These are phyloP conservation scores for Drosophila subquinaria DNA, from an alignment of 2,888 invertebrate species.

Conservation along the genomic window DNA sequence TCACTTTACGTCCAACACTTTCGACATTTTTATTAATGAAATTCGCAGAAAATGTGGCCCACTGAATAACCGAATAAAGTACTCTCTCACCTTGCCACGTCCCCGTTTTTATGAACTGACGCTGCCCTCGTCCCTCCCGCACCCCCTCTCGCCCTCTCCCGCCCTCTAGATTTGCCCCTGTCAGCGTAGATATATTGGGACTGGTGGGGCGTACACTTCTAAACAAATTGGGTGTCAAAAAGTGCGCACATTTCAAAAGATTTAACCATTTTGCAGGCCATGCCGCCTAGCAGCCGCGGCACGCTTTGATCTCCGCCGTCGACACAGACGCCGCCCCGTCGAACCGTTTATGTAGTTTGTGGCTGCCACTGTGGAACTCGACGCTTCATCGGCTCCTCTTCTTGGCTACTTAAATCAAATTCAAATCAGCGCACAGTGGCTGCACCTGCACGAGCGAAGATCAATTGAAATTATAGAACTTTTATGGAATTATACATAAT, in stretches of 20 bases:
- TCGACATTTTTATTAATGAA: constrained; percentile 81
- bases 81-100: constrained; percentile 39
- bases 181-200: constrained; percentile 21
- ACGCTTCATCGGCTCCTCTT: constrained; percentile 20
- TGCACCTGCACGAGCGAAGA: neutral
- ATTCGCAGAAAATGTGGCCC: constrained; percentile 74
- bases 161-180: too few relatives aligned
- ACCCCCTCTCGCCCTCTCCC: neutral
- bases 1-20: constrained; percentile 65
- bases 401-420: constrained; percentile 24
- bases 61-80: constrained; percentile 50
- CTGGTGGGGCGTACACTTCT: constrained; percentile 67
- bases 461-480: neutral
- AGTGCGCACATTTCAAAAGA: constrained; percentile 82
- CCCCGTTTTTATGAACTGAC: constrained; percentile 66
- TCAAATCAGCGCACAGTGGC: constrained; percentile 55
- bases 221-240: constrained; percentile 84
- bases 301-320: constrained; percentile 72
- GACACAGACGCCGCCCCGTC: constrained; percentile 62
- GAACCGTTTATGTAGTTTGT: constrained; percentile 48
- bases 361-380: constrained; percentile 54
- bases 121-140: neutral
- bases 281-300: constrained; percentile 45
- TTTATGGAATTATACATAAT: neutral
- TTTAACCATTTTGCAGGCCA: constrained; percentile 78